A percentile compares a stretch with the other conserved stretches of the same genome.
Conservation (phyloP, 2,888 invertebrate species). For the Salticus scenicus region DNA sequence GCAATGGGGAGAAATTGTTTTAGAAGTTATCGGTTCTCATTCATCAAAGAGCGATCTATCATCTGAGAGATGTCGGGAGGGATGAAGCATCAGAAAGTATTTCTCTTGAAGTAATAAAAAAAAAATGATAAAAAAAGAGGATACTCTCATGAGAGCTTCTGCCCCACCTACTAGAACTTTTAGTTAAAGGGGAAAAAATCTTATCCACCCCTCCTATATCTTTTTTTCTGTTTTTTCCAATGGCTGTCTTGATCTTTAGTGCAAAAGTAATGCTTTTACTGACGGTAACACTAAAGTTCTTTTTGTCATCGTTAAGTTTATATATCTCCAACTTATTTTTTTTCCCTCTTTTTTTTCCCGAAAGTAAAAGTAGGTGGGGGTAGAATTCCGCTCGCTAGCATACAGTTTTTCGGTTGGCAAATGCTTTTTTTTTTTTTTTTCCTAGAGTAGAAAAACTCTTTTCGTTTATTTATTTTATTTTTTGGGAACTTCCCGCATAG, state of each 20-base stretch:
- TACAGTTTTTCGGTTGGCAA: background rate
- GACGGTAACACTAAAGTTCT: constrained; percentile 56
- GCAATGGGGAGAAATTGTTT: constrained; percentile 62
- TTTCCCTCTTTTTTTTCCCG: constrained; percentile 2
- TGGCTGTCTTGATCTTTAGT: constrained; percentile 57
- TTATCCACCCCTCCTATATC: constrained; percentile 21
- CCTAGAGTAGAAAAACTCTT: background rate
- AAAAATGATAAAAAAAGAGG: constrained; percentile 10
- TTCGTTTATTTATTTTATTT: constrained; percentile 7
- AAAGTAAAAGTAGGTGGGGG: constrained; percentile 4
- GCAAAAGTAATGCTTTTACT: constrained; percentile 68
- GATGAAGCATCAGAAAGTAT: constrained; percentile 15
- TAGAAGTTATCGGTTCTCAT: constrained; percentile 66
- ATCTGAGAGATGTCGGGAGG: constrained; percentile 33
- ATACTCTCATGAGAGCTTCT: constrained; percentile 57
- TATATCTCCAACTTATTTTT: constrained; percentile 40
- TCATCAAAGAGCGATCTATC: constrained; percentile 68
- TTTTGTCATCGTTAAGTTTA: constrained; percentile 58
- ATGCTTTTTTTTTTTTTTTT: background rate
- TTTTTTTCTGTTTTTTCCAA: constrained; percentile 35
- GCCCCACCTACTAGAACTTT: constrained; percentile 60
- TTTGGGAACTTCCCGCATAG: constrained; percentile 5
- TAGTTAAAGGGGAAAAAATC: constrained; percentile 32
- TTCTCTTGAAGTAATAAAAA: background rate
- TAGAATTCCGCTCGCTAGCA: constrained; percentile 8